Evolutionary conservation across 2,888 invertebrate genomes (phyloP), one percentile per base, ranked within the genome.

Genomic region (Thymelicus sylvestris): DNA sequence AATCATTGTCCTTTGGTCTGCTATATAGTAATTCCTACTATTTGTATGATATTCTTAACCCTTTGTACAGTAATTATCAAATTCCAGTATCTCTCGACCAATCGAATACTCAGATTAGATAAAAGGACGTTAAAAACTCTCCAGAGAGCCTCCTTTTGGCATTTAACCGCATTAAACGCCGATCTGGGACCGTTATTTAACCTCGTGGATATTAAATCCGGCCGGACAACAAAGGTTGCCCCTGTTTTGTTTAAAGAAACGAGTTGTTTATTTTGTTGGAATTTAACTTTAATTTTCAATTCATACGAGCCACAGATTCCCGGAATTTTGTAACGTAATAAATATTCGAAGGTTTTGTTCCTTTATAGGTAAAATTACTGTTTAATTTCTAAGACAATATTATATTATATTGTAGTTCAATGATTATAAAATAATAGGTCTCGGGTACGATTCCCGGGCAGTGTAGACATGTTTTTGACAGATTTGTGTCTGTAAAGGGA

Each of bases 121-220:
- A 24, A 62, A 44, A 62, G 62, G 44, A 62, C 44, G 47, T 62
- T 62, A 62, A 62, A 44, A 62, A 47, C 63, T n/a, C 63, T 38
- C 63, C 13, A n/a, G 63, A 63, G 63, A 62, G 10, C 19, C 62
- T 62, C 62, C 44, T 62, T 62, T 62, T 62, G 62, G 62, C 44
- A 48, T 62, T 62, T 62, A 62, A 62, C 62, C 62, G 47, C 47
- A 44, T 48, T 62, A 47, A 62, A 47, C 12, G 62, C 13, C 47
- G 47, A 62, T 62, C 47, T 31, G 62, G 62, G 62, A 62, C 62
- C 62, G 44, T 24, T 47, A 24, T 62, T 47, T 47, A 62, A 31
- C n/a, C 47, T 44, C 44, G 24, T 7, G 62, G 44, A 62, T 62
- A 62, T 62, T 62, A 62, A 62, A 62, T 62, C 62, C 24, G 47